These are phyloP conservation scores for Orycteropus afer DNA, from an alignment of 2,113 vertebrate genomes.

Conservation along the genomic window DNA sequence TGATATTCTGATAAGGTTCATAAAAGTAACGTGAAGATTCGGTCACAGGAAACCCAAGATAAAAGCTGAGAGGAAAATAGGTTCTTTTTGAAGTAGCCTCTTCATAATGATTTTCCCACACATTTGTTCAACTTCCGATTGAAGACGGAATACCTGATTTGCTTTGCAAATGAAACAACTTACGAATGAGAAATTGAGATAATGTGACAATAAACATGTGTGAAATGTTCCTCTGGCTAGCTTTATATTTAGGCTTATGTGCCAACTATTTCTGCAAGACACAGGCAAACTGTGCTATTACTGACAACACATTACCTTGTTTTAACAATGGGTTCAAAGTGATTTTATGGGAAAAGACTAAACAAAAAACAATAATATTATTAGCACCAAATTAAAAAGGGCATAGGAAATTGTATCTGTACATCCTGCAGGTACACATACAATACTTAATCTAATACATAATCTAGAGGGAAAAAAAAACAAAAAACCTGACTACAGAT, in stretches of 20 bases:
- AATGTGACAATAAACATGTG: not conserved
- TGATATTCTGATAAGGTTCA: conserved; percentile 80
- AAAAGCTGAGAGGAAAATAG: conserved; percentile 77
- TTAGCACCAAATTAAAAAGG: not conserved
- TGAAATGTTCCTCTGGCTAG: not conserved
- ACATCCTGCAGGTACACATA: no score
- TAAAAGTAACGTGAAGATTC: conserved; percentile 73
- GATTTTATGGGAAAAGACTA: not conserved
- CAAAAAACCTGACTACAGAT: not conserved
- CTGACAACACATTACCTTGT: not conserved
- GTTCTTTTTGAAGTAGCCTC: conserved; percentile 81
- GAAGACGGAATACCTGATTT: conserved; percentile 73
- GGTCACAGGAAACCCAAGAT: conserved; percentile 81
- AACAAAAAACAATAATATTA: not conserved
- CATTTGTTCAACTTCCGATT: conserved; percentile 74
- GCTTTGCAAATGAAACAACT: conserved; percentile 74
- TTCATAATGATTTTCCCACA: conserved; percentile 81
- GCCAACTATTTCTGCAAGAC: not conserved
- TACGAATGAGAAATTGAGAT: conserved; percentile 55
- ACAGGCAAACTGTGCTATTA: not conserved
- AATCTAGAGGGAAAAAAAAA: not conserved
- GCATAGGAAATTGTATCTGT: not conserved
- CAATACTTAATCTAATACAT: no score
- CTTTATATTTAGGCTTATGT: not conserved
- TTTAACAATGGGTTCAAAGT: not conserved